Base-by-base conservation (phyloP, 2,797 vertebrate species). In the Phataginus tetradactyla region DNA sequence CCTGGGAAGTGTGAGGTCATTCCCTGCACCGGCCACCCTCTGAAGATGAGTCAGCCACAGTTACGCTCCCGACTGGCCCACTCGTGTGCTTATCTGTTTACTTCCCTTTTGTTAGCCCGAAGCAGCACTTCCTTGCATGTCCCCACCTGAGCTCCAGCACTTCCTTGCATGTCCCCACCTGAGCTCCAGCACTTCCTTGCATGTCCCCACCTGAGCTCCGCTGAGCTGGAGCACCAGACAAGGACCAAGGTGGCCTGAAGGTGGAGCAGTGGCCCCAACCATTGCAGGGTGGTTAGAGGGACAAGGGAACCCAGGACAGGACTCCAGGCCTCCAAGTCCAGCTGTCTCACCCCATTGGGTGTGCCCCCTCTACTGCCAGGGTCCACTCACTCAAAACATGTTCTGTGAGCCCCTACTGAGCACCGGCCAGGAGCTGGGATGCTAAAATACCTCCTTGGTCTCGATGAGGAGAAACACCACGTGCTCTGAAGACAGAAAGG, bases 151-250 rank as follows among this genome's bases (percentile, higher is more conserved):
- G 7, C 45, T 66, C 25, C 1, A 8, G 39, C 34, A 0, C 49
- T 53, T 61, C 72, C 49, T 59, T 88, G 25, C 34, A 4, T 34
- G 81, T 34, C 90, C 59, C 90, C 69, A 57, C 59, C 72, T 75
- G 64, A 37, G 7, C 45, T 66, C 25, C 51, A 15, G 39, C 34
- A 0, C 49, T 53, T 61, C 72, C 49, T 59, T 88, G 25, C 34
- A 4, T 34, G 81, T 34, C 90, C 59, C 90, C 69, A 57, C 59
- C 72, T 75, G 64, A 37, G 7, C 45, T 66, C 25, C 1, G 8
- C 88, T 63, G 32, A 72, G 49, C 68, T 42, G 15, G 42, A 53
- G 9, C 34, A 27, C 49, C 12, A 88, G 37, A 66, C 57, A 23
- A 81, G 69, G 7, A 37, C 66, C 64, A 37, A 64, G 78, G 17